These are phyloP conservation scores for Gonioctena quinquepunctata DNA, from an alignment of 1,140 invertebrate species.

Conservation along the genomic window DNA sequence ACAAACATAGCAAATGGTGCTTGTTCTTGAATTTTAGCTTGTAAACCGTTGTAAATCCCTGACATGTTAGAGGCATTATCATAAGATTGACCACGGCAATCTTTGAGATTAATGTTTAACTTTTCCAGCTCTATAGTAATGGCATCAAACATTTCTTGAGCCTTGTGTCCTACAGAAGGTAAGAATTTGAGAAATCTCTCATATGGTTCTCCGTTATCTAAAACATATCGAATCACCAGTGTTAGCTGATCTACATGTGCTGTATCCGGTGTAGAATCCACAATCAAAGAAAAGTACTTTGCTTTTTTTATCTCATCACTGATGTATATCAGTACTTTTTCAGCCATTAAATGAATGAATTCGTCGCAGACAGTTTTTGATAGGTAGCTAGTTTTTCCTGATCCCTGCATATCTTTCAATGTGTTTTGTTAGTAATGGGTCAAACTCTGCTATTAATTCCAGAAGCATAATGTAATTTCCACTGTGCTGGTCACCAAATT, in stretches of 20 bases:
- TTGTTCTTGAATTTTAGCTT: conserved; percentile 43
- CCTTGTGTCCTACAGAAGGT: background rate
- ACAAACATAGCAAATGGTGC: conserved; percentile 32
- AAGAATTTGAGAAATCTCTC: conserved; percentile 10
- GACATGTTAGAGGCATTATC: conserved; percentile 15
- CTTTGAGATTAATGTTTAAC: no score
- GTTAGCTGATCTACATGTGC: conserved; percentile 49
- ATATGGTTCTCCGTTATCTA: background rate
- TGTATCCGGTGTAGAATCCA: conserved; percentile 54
- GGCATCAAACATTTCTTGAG: conserved; percentile 5
- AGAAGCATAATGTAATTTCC: conserved; percentile 41
- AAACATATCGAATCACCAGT: conserved; percentile 47
- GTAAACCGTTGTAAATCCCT: conserved; percentile 34
- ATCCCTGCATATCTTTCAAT: conserved; percentile 46
- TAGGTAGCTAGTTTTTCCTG: conserved; percentile 46
- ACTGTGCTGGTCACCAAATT: conserved; percentile 20
- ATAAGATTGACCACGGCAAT: conserved; percentile 21
- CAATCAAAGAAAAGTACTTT: conserved; percentile 53
- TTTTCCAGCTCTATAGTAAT: no score
- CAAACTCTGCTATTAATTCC: conserved; percentile 50
- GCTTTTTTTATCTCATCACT: conserved; percentile 44
- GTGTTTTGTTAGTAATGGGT: conserved; percentile 50
- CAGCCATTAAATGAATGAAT: conserved; percentile 46
- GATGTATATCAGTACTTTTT: conserved; percentile 32
- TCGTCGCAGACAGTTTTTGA: conserved; percentile 50